Conservation (phyloP, 2,888 invertebrate species). For the Danaus chrysippus region DNA sequence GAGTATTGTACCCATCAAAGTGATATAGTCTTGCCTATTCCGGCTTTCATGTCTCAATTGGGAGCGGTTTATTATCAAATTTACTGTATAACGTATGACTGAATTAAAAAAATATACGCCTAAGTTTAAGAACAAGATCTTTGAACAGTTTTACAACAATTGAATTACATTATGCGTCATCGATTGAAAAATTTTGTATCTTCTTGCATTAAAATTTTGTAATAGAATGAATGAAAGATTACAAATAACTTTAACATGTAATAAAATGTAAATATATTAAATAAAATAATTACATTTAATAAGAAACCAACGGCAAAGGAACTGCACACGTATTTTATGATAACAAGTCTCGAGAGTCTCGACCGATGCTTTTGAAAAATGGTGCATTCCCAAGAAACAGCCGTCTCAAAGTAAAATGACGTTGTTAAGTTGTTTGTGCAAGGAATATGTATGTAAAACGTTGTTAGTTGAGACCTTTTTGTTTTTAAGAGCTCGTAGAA, state of each 20-base stretch:
- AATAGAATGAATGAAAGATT: no score
- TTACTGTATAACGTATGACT: no score
- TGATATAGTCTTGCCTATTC: background rate
- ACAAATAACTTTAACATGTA: no score
- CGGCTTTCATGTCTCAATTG: background rate
- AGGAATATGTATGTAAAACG: slow-evolving; percentile 1
- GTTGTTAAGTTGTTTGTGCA: slow-evolving; percentile 41
- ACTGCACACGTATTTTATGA: slow-evolving; percentile 26
- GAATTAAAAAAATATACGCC: no score
- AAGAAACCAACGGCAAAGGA: slow-evolving; percentile 6
- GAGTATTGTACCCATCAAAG: background rate
- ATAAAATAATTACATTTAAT: no score
- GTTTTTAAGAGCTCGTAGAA: no score
- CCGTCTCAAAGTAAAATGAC: slow-evolving; percentile 38
- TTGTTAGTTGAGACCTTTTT: background rate
- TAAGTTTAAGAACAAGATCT: no score
- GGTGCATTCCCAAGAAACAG: slow-evolving; percentile 31
- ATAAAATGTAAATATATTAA: no score
- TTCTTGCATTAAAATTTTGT: no score
- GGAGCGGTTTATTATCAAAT: background rate
- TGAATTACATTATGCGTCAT: no score
- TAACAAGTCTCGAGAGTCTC: slow-evolving; percentile 33
- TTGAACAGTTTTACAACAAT: no score
- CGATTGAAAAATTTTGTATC: no score
- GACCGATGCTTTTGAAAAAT: slow-evolving; percentile 37